Evolutionary conservation across 2,888 invertebrate species (phyloP).

Genomic region (Drosophila buzzatii): DNA sequence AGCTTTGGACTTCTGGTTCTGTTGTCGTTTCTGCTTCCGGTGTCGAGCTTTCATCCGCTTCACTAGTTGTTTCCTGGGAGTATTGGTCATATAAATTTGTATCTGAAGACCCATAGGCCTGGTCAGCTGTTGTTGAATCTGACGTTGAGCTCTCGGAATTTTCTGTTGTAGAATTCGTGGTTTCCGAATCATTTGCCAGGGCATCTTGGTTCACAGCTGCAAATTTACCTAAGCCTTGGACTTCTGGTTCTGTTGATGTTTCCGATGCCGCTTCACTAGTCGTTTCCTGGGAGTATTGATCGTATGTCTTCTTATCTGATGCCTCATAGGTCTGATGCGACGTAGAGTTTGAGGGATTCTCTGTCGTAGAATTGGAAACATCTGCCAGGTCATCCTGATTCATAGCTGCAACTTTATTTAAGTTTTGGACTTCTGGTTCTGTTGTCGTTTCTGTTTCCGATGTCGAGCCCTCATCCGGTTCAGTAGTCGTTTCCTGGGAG

Average conservation of each 20-base stretch:
- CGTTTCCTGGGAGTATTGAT: not conserved
- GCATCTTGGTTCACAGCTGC: not conserved
- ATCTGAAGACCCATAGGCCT: not conserved
- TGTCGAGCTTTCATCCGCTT: not conserved
- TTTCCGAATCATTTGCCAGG: no score
- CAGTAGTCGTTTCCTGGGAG: not conserved
- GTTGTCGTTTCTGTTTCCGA: not conserved
- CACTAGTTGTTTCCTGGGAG: not conserved
- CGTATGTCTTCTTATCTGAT: not conserved
- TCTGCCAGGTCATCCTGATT: not conserved
- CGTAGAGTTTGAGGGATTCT: not conserved
- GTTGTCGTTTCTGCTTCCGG: not conserved
- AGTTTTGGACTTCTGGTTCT: not conserved
- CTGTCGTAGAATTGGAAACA: no score
- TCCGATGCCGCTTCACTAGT: not conserved
- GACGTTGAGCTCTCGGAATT: not conserved
- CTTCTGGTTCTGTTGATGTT: not conserved
- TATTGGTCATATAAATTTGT: not conserved
- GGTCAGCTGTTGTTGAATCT: not conserved
- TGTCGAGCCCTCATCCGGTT: not conserved
- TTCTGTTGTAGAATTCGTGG: not conserved
- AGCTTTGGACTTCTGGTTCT: not conserved
- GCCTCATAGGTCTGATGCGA: not conserved
- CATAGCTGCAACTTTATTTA: not conserved
- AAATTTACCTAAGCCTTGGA: not conserved